Evolutionary conservation across 2,888 invertebrate species (phyloP).

Genomic region (Pelosia muscerda): DNA sequence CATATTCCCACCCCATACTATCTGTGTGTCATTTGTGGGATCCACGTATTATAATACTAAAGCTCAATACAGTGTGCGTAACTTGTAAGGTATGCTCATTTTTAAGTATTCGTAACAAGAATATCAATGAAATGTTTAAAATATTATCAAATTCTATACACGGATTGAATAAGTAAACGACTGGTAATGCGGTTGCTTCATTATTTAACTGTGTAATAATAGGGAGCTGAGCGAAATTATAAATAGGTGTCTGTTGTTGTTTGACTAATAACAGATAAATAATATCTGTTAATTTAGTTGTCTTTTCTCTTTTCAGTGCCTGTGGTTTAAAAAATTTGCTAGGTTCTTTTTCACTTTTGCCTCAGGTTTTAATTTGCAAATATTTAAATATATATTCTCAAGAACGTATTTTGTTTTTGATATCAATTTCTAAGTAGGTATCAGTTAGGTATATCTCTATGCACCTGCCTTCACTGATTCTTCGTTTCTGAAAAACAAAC

Average conservation of each 20-base stretch:
- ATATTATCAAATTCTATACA: conserved; percentile 65
- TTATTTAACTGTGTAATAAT: conserved; percentile 52
- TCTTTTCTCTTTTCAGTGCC: no score
- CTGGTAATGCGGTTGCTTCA: conserved; percentile 46
- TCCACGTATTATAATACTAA: conserved; percentile 16
- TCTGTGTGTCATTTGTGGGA: background rate
- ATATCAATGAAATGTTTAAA: conserved; percentile 65
- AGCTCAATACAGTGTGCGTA: conserved; percentile 26
- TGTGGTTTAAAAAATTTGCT: no score
- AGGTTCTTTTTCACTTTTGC: no score
- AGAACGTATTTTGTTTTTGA: no score
- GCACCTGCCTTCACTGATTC: no score
- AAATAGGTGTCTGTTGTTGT: conserved; percentile 47
- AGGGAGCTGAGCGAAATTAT: conserved; percentile 56
- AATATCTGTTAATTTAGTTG: no score
- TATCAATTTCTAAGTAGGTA: no score
- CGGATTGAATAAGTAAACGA: conserved; percentile 60
- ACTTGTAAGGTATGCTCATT: conserved; percentile 38
- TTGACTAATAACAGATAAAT: conserved; percentile 16
- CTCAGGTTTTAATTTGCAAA: no score
- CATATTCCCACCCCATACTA: no score
- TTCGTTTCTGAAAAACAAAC: no score
- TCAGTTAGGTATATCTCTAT: no score
- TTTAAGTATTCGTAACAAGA: conserved; percentile 57
- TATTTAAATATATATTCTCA: no score